A percentile compares a stretch with the other conserved stretches of the same genome.
phyloP scores from a whole-genome alignment of 2,113 vertebrate species.

The Aegotheles bennettii region DNA sequence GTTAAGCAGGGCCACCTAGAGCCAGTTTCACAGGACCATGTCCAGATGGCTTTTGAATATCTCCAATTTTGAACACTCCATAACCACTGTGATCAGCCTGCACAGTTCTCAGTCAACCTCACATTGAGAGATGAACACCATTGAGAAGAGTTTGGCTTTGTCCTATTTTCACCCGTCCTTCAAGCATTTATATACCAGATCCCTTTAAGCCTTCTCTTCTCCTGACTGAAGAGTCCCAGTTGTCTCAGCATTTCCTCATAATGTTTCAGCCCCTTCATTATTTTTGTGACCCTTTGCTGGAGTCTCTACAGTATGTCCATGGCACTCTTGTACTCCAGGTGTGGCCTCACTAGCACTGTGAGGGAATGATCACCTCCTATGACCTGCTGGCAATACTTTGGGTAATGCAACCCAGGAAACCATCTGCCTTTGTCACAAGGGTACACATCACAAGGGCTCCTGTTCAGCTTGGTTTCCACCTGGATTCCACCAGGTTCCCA shows the following conservation, averaged over 20 bases:
- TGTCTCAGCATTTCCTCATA: not conserved
- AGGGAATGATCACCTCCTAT: not conserved
- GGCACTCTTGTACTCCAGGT: too few relatives aligned
- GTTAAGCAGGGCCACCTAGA: not conserved
- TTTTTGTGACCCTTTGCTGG: too few relatives aligned
- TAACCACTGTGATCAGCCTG: not conserved
- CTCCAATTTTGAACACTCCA: not conserved
- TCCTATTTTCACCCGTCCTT: not conserved
- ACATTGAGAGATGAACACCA: not conserved
- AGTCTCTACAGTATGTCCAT: too few relatives aligned
- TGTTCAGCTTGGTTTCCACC: not conserved
- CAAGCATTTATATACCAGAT: not conserved
- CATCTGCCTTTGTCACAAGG: not conserved
- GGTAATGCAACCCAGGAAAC: not conserved
- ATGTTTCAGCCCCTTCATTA: not conserved
- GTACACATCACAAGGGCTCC: not conserved
- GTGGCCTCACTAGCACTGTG: fast-evolving
- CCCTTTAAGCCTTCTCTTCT: not conserved
- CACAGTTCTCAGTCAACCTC: not conserved
- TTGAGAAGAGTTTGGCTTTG: not conserved
- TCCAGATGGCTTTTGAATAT: not conserved
- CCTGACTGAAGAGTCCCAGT: not conserved
- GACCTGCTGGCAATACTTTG: not conserved
- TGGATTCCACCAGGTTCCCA: not conserved
- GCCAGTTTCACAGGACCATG: not conserved